Evolutionary conservation across 2,113 vertebrate genomes (phyloP), one percentile per base, ranked within the genome.

Genomic region (Vidua chalybeata): DNA sequence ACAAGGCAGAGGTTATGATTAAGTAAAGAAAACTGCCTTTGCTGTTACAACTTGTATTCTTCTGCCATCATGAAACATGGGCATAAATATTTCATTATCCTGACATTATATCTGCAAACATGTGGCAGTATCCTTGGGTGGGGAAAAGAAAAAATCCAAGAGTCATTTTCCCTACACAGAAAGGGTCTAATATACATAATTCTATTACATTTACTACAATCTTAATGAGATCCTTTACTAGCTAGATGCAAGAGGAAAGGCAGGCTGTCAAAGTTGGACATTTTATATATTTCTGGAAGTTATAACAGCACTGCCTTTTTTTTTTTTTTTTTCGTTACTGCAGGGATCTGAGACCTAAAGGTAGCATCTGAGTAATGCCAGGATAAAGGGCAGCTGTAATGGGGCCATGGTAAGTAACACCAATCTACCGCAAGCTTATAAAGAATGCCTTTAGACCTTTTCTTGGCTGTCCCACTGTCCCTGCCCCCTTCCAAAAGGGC

Each of bases 251-350:
- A 56, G 49, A 31, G 15, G 23, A 86, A 58, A 74, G 45, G 39
- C 2, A 2, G 27, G 49, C 54, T 15, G 1, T 56, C 56, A 30
- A 16, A 30, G 15, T 3, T 1, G 1, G 56, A 43, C 8, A 52
- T 31, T n/a, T 72, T 56, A 71, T 8, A 0, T 67, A 61, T 86
- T 87, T 89, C 43, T 84, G 76, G 24, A 89, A 90, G 45, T 23
- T 72, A 87, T 37, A 62, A 88, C 24, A 87, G 31, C n/a, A 33
- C 3, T 18, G 43, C 15, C 69, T 80, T 79, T 84, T 56, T 78
- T 89, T 85, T 63, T 68, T 35, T 35, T 35, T 35, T 35, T n/a
- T n/a, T n/a, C 35, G 61, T 43, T 87, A 71, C 45, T 21, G 43
- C 51, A 72, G 55, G 69, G 74, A 78, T 35, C 1, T 72, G 61